Conservation (phyloP, 2,113 vertebrate genomes). For the Tamias sibiricus region DNA sequence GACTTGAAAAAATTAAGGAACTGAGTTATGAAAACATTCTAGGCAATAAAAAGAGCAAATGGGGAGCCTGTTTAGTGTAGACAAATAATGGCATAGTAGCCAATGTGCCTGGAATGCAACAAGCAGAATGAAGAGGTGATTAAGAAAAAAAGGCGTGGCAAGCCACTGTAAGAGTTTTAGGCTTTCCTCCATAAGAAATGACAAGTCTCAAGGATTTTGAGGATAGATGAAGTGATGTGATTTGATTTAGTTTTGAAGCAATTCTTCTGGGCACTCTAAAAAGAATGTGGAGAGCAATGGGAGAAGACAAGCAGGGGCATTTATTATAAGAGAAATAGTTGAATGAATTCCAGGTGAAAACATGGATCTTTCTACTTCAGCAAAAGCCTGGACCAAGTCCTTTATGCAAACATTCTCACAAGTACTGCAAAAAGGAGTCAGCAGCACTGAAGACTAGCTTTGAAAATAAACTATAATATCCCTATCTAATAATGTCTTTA, state of each 20-base stretch:
- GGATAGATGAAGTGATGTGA: neutral
- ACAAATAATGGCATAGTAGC: neutral
- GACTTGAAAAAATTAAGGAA: constrained; percentile 6
- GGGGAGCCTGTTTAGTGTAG: neutral
- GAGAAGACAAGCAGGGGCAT: neutral
- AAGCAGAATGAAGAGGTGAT: neutral
- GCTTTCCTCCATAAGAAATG: neutral
- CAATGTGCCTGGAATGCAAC: neutral
- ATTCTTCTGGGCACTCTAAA: neutral
- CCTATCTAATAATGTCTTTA: neutral
- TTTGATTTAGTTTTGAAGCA: neutral
- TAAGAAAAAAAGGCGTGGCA: neutral
- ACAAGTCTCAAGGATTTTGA: neutral
- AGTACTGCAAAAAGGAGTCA: neutral
- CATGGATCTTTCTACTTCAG: neutral
- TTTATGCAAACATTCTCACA: neutral
- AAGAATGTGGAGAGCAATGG: neutral
- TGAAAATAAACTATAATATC: neutral
- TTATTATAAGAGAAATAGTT: neutral
- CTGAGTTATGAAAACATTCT: neutral
- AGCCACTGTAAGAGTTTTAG: neutral
- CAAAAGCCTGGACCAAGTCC: neutral
- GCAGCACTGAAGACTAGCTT: neutral
- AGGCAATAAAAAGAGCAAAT: neutral
- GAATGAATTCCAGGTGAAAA: neutral